phyloP scores from a whole-genome alignment of 2,888 invertebrate genomes.

The Drosophila affinis region DNA sequence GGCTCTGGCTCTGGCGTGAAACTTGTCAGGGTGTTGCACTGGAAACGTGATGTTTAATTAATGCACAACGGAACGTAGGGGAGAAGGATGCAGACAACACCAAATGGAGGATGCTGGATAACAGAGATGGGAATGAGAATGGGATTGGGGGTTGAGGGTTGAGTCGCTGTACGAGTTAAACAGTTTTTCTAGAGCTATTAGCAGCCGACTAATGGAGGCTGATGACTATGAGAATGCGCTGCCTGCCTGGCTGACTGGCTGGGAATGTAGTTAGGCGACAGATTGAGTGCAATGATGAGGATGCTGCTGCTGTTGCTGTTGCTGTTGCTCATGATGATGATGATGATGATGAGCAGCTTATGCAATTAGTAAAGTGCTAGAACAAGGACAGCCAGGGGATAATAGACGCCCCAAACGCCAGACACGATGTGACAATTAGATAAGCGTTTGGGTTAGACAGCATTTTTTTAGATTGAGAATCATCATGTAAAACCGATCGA shows the following conservation, averaged over 20 bases:
- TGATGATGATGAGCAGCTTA: constrained; percentile 48
- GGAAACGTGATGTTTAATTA: constrained; percentile 81
- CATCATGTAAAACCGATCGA: neutral
- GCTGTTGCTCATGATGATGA: constrained; percentile 25
- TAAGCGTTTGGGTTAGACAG: constrained; percentile 1
- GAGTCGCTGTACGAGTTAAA: constrained; percentile 57
- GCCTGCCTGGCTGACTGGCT: neutral
- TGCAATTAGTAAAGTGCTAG: constrained; percentile 66
- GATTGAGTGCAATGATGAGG: constrained; percentile 2
- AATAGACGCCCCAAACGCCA: constrained; percentile 3
- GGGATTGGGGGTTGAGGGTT: constrained; percentile 4
- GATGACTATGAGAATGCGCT: constrained; percentile 25
- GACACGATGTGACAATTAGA: constrained; percentile 26
- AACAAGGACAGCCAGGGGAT: constrained; percentile 24
- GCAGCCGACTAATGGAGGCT: constrained; percentile 68
- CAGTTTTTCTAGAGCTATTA: constrained; percentile 68
- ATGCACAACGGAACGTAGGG: constrained; percentile 62
- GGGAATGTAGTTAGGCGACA: constrained; percentile 8
- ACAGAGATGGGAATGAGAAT: constrained; percentile 8
- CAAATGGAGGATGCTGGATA: constrained; percentile 3
- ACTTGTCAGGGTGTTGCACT: constrained; percentile 78
- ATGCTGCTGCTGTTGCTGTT: constrained; percentile 14
- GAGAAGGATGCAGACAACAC: constrained; percentile 31
- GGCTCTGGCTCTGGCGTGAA: constrained; percentile 42
- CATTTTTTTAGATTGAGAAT: neutral